Percentiles rank a stretch among this genome's conserved stretches.
These are phyloP conservation scores for Lasioglossum zephyrum DNA, from an alignment of 2,888 invertebrate species.

Conservation along the genomic window DNA sequence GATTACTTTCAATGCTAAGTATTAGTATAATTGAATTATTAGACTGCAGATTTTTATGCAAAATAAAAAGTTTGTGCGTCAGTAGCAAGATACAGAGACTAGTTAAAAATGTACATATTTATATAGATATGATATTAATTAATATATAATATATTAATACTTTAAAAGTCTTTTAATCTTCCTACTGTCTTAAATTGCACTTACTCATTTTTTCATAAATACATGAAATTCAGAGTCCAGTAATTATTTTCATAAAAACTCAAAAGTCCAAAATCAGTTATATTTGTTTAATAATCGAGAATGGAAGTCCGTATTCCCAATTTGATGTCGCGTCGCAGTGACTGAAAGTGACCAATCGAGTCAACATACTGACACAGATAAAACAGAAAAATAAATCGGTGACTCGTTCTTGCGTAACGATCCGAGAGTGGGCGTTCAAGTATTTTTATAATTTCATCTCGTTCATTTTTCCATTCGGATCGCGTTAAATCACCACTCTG, in stretches of 20 bases:
- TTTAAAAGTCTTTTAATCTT: not conserved
- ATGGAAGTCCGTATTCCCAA: not conserved
- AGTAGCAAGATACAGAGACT: not conserved
- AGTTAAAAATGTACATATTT: too few relatives aligned
- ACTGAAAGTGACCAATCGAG: not conserved
- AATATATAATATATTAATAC: not conserved
- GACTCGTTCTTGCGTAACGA: constrained; percentile 56
- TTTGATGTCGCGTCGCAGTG: not conserved
- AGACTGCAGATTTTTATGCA: not conserved
- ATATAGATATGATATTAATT: too few relatives aligned
- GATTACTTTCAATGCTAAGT: not conserved
- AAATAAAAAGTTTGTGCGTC: not conserved
- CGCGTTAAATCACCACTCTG: constrained; percentile 56
- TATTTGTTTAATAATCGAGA: not conserved
- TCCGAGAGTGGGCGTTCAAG: constrained; percentile 39
- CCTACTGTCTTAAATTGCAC: not conserved
- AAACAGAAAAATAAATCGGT: constrained; percentile 29
- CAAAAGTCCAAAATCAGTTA: not conserved
- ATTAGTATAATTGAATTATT: not conserved
- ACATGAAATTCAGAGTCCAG: not conserved
- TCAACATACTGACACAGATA: not conserved
- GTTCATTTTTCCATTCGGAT: constrained; percentile 38
- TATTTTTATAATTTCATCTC: constrained; percentile 56
- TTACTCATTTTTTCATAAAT: not conserved
- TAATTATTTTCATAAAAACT: not conserved